Conservation (phyloP, 53 echinoderm and acorn worm genomes). For the Apostichopus leukothele region DNA sequence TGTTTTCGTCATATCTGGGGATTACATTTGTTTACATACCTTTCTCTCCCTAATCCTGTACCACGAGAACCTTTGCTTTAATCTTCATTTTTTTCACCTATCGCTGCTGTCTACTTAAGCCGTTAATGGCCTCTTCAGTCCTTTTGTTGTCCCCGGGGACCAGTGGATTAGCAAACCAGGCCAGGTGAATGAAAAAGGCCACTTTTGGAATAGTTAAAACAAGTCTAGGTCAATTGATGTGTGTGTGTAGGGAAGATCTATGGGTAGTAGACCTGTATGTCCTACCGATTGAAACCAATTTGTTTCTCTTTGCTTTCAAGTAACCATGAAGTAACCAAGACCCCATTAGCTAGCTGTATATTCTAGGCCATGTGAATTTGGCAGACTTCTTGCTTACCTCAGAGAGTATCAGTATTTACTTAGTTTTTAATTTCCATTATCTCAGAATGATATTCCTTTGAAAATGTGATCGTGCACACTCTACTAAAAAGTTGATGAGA, state of each 20-base stretch:
- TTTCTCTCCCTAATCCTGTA: background rate
- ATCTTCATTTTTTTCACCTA: background rate
- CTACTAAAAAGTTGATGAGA: too few relatives aligned
- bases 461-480: too few relatives aligned
- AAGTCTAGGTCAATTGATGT: background rate
- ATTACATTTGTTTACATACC: background rate
- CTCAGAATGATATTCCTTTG: too few relatives aligned
- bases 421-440: too few relatives aligned
- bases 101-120: background rate
- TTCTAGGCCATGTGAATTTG: background rate
- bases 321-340: background rate
- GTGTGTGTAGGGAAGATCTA: background rate
- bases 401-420: too few relatives aligned
- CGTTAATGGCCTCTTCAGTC: conserved; percentile 6
- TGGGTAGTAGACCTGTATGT: background rate
- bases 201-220: background rate
- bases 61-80: background rate
- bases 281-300: background rate
- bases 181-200: background rate
- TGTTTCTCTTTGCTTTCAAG: background rate
- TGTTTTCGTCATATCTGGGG: background rate
- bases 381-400: too few relatives aligned
- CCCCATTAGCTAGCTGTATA: background rate
- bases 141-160: background rate
- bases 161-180: background rate